Evolutionary conservation across 2,113 vertebrate species (phyloP).

Genomic region (Collichthys lucidus): DNA sequence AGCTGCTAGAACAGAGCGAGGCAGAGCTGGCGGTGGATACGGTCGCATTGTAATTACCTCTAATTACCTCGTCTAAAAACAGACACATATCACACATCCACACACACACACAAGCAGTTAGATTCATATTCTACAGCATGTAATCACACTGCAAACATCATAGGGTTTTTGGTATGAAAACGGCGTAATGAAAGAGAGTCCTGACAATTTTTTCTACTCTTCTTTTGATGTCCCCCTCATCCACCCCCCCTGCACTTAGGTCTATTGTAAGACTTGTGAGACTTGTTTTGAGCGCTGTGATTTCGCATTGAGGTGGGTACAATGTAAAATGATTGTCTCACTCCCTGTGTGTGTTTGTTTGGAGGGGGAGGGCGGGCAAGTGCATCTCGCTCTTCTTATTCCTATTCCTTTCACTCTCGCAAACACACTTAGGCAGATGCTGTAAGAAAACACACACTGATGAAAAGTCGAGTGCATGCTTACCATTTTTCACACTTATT

Average conservation of each 20-base stretch:
- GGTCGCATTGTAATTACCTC: constrained; percentile 60
- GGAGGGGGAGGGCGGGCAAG: constrained; percentile 3
- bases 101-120: constrained; percentile 38
- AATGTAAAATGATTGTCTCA: constrained; percentile 57
- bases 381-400: constrained; percentile 7
- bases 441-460: constrained; percentile 29
- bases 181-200: constrained; percentile 45
- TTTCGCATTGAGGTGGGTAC: constrained; percentile 60
- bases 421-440: constrained; percentile 18
- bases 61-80: constrained; percentile 71
- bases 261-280: constrained; percentile 44
- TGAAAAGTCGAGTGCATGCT: constrained; percentile 5
- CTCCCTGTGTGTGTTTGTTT: constrained; percentile 10
- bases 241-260: not conserved
- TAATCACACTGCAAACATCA: constrained; percentile 63
- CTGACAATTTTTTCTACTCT: constrained; percentile 32
- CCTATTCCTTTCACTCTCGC: constrained; percentile 22
- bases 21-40: constrained; percentile 30
- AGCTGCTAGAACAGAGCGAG: constrained; percentile 35
- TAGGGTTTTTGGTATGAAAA: constrained; percentile 57
- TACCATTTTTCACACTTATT: not conserved
- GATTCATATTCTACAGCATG: constrained; percentile 46
- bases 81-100: constrained; percentile 61
- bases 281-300: constrained; percentile 41
- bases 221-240: not conserved